A percentile compares a stretch with the other conserved stretches of the same genome.
Evolutionary conservation across 2,113 vertebrate species (phyloP).

Genomic region (Mirza zaza): DNA sequence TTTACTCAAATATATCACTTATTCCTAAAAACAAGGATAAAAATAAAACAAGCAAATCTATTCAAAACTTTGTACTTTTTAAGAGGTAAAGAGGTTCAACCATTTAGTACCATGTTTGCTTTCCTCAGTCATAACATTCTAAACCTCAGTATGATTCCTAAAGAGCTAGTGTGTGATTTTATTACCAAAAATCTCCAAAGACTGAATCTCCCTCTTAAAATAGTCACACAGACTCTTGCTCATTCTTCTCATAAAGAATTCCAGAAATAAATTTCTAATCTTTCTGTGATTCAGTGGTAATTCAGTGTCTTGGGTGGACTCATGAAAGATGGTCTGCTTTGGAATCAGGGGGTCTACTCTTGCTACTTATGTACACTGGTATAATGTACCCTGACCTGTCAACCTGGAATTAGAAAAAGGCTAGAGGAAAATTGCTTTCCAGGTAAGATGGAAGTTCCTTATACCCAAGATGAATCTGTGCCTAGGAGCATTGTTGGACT

Average conservation of each 20-base stretch:
- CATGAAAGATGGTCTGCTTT: constrained; percentile 74
- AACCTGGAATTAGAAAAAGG: not conserved
- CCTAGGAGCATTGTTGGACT: not conserved
- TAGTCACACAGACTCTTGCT: constrained; percentile 30
- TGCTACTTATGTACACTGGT: constrained; percentile 49
- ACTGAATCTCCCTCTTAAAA: not conserved
- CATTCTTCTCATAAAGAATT: constrained; percentile 17
- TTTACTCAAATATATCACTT: not conserved
- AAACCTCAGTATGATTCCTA: not conserved
- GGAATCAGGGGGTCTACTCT: constrained; percentile 75
- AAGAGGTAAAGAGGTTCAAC: not conserved
- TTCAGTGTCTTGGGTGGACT: constrained; percentile 75
- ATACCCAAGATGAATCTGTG: not conserved
- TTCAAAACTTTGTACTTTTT: not conserved
- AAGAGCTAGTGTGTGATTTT: not conserved
- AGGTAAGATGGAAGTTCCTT: not conserved
- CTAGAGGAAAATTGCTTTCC: not conserved
- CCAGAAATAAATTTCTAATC: not conserved
- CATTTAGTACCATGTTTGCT: not conserved
- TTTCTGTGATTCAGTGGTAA: constrained; percentile 63
- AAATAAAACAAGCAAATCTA: not conserved
- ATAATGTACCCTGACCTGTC: not conserved
- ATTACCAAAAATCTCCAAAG: not conserved
- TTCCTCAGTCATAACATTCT: not conserved
- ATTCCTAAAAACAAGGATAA: not conserved